Conservation (phyloP, 2,113 vertebrate genomes). For the Entelurus aequoreus region DNA sequence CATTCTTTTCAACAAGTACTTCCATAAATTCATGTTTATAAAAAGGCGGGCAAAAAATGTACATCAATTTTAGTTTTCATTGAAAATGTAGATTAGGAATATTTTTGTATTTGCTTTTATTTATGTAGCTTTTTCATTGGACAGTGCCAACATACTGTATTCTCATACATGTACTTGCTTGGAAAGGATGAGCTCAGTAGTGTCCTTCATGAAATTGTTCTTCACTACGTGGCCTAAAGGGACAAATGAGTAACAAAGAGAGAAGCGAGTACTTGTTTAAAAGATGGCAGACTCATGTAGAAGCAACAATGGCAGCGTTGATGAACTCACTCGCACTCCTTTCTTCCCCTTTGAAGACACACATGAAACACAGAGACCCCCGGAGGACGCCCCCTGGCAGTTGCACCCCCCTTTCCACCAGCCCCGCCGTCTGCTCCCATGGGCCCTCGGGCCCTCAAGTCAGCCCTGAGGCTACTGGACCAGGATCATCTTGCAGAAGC, state of each 20-base stretch:
- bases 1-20: no score
- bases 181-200: no score
- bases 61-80: no score
- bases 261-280: slow-evolving; percentile 17
- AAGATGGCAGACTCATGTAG: slow-evolving; percentile 4
- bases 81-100: no score
- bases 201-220: not conserved
- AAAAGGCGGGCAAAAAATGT: no score
- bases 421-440: slow-evolving; percentile 53
- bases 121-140: no score
- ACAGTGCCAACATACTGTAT: no score
- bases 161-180: no score
- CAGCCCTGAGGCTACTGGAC: slow-evolving; percentile 84
- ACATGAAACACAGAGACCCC: slow-evolving; percentile 60
- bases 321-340: slow-evolving; percentile 20
- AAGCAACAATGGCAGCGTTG: slow-evolving; percentile 30
- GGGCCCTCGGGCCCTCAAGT: slow-evolving; percentile 80
- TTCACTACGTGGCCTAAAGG: not conserved
- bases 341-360: slow-evolving; percentile 56
- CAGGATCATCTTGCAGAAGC: slow-evolving; percentile 73
- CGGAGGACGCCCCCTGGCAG: slow-evolving; percentile 76
- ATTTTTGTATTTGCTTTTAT: no score
- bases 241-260: slow-evolving; percentile 8
- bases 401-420: slow-evolving; percentile 53
- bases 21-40: no score